Evolutionary conservation across 2,113 vertebrate genomes (phyloP).

Genomic region (Phodopus roborovskii): DNA sequence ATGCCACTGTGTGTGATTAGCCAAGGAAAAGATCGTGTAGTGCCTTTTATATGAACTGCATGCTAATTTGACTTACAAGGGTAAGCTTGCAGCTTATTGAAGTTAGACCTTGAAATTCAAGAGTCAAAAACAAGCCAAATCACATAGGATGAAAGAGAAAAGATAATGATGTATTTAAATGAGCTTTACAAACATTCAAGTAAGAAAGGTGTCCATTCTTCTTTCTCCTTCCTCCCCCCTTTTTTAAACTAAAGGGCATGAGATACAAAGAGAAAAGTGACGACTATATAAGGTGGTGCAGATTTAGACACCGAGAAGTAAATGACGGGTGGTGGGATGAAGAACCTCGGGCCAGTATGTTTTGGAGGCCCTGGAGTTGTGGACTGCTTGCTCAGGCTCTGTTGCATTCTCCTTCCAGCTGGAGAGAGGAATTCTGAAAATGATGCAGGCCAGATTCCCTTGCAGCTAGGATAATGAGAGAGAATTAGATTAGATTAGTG

Average conservation of each 20-base stretch:
- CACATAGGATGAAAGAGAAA: slow-evolving; percentile 22
- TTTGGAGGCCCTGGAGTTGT: background rate
- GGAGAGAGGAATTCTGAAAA: background rate
- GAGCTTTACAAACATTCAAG: background rate
- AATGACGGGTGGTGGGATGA: background rate
- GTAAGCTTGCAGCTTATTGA: slow-evolving; percentile 21
- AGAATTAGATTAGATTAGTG: background rate
- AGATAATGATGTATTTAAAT: slow-evolving; percentile 10
- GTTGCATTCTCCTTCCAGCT: background rate
- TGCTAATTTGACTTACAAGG: slow-evolving; percentile 37
- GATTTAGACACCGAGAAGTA: background rate
- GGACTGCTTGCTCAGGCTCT: background rate
- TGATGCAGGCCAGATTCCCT: background rate
- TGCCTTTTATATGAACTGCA: slow-evolving; percentile 29
- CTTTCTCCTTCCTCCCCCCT: background rate
- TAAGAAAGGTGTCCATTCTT: background rate
- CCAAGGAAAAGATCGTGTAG: background rate
- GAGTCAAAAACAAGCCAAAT: slow-evolving; percentile 27
- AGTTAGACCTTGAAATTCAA: slow-evolving; percentile 51
- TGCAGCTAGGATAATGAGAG: slow-evolving; percentile 31
- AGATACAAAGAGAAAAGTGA: slow-evolving; percentile 9
- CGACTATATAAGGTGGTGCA: background rate
- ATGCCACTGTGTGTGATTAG: slow-evolving; percentile 5
- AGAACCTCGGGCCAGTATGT: background rate
- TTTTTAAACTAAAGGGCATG: background rate